Evolutionary conservation across 2,797 vertebrate species (phyloP), one percentile per base, ranked within the genome.

Genomic region (Balearica regulorum): DNA sequence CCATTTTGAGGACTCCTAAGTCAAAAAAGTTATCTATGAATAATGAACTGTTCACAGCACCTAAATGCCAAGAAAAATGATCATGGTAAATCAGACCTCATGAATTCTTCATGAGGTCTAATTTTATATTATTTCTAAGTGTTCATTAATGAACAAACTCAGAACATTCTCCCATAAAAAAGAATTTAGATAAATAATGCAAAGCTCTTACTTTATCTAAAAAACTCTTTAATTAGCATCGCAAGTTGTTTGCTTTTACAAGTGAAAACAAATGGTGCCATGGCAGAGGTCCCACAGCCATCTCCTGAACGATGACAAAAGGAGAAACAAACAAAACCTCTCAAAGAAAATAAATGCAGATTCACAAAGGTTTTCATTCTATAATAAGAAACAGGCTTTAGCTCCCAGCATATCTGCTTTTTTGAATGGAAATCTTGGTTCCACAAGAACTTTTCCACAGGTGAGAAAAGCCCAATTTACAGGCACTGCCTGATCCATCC

Each of bases 41-140:
- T 88, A 96, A 94, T 77, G 78, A 96, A 94, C 89, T 39, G 73
- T 96, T 97, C 91, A 90, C 96, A 96, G 94, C 70, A 97, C 95
- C 96, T 96, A 96, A 95, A 97, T 94, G 93, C 95, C 92, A 97
- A 93, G 80, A 94, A 97, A 97, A 97, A 78, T 76, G 84, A 96
- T 94, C 94, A 83, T 73, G 77, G 94, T 90, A 97, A 96, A 97
- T 94, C 95, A 92, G 26, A 92, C 72, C 78, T 94, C 89, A 98
- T 97, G 88, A 96, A 97, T 58, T 86, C 94, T 97, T 97, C 94
- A 98, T 96, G 62, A 97, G 84, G 76, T 96, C 97, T 97, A 95
- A 97, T 96, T 97, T 98, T 96, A 96, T 97, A 97, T 96, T 96
- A 97, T 97, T 97, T 97, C 89, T 97, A 94, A 96, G 90, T 89